Conservation (phyloP, 2,888 invertebrate genomes). For the Gandaritis pyraliata region DNA sequence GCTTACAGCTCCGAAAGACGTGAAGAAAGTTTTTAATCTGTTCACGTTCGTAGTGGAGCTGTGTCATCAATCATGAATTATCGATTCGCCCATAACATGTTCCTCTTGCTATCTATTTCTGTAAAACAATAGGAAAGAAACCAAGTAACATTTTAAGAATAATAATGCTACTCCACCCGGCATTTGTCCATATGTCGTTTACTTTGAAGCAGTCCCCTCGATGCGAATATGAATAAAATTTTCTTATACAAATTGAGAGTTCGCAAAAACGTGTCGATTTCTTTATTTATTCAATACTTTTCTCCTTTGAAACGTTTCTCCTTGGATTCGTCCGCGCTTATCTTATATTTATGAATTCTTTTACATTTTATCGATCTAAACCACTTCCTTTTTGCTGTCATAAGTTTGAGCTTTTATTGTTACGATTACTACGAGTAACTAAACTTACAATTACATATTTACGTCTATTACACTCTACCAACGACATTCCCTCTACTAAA, state of each 20-base stretch:
- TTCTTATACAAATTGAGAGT: conserved; percentile 79
- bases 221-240: conserved; percentile 77
- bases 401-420: too few relatives aligned
- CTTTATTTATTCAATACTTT: conserved; percentile 81
- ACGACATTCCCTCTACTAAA: too few relatives aligned
- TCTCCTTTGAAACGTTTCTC: conserved; percentile 72
- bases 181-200: conserved; percentile 71
- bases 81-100: conserved; percentile 2
- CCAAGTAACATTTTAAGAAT: conserved; percentile 27
- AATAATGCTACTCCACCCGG: conserved; percentile 59
- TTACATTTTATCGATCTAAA: conserved; percentile 62
- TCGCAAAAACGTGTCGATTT: conserved; percentile 80
- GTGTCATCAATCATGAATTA: conserved; percentile 32
- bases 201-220: conserved; percentile 69
- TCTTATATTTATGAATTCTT: conserved; percentile 75
- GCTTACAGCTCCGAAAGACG: conserved; percentile 70
- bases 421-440: too few relatives aligned
- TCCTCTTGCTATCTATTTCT: background rate
- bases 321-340: conserved; percentile 69
- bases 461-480: too few relatives aligned
- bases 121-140: conserved; percentile 1
- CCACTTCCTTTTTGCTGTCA: conserved; percentile 56
- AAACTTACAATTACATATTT: background rate
- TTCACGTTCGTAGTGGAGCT: conserved; percentile 51
- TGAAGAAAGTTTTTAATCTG: conserved; percentile 75